Evolutionary conservation across 2,888 invertebrate species (phyloP).

Genomic region (Rhagonycha lutea): DNA sequence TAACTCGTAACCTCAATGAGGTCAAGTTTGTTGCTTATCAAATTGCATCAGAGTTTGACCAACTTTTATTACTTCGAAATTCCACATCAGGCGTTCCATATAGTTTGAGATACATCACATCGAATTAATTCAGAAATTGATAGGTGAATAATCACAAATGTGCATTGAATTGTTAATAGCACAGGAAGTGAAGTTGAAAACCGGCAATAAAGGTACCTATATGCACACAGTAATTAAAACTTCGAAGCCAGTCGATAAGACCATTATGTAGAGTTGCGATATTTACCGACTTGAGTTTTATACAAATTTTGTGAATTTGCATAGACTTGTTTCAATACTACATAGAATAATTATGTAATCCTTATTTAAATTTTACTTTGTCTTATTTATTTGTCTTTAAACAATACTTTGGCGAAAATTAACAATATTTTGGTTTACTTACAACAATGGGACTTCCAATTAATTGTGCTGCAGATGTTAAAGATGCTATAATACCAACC

Average conservation of each 20-base stretch:
- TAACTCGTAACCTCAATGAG: not conserved
- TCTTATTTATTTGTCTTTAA: not conserved
- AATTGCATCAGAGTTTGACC: not conserved
- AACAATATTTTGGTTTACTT: constrained; percentile 40
- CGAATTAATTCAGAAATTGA: not conserved
- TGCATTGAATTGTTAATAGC: not conserved
- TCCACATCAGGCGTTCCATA: not conserved
- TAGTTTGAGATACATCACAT: not conserved
- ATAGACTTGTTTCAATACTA: not conserved
- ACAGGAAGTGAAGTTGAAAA: not conserved
- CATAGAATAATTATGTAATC: not conserved
- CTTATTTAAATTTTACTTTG: not conserved
- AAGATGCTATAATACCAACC: constrained; percentile 61
- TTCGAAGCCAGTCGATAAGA: not conserved
- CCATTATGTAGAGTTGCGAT: not conserved
- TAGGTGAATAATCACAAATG: not conserved
- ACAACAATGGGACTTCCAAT: constrained; percentile 64
- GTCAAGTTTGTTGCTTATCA: not conserved
- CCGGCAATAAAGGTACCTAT: not conserved
- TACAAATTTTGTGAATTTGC: not conserved
- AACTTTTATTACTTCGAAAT: not conserved
- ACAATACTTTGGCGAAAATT: not conserved
- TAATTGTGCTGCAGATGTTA: constrained; percentile 63
- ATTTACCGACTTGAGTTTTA: not conserved
- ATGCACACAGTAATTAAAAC: not conserved